Conservation (phyloP, 2,888 invertebrate genomes). For the Cantharis flavilabris region DNA sequence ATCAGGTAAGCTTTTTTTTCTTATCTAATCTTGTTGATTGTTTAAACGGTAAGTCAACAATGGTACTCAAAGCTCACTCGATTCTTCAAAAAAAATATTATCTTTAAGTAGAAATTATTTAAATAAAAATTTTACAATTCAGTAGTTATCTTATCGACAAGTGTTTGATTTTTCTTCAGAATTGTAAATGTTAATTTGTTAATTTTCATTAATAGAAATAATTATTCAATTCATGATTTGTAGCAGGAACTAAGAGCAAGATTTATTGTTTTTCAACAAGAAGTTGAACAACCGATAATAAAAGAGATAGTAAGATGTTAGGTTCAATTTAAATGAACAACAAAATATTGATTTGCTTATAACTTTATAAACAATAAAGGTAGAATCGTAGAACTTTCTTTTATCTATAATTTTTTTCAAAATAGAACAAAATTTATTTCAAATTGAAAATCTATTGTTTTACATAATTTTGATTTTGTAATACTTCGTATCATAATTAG, state of each 20-base stretch:
- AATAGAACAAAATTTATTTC: not conserved
- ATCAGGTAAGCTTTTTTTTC: slow-evolving; percentile 3
- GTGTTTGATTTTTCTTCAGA: not conserved
- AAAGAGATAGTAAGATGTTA: not conserved
- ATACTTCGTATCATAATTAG: no score
- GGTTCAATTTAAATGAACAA: not conserved
- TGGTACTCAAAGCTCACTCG: not conserved
- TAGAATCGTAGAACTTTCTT: not conserved
- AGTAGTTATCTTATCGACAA: not conserved
- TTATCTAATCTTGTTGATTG: not conserved
- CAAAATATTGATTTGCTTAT: not conserved
- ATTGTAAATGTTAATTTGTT: not conserved
- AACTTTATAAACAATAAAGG: not conserved
- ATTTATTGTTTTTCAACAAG: not conserved
- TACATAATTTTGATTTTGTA: no score
- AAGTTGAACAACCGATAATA: not conserved
- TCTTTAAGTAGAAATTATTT: not conserved
- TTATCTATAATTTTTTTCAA: not conserved
- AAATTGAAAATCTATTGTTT: not conserved
- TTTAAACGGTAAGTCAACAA: not conserved
- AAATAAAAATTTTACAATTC: not conserved
- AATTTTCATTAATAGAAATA: not conserved
- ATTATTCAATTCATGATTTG: not conserved
- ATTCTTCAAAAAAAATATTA: not conserved
- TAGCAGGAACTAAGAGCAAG: not conserved